phyloP scores from a whole-genome alignment of 2,113 vertebrate genomes.

The Antigone vipio region DNA sequence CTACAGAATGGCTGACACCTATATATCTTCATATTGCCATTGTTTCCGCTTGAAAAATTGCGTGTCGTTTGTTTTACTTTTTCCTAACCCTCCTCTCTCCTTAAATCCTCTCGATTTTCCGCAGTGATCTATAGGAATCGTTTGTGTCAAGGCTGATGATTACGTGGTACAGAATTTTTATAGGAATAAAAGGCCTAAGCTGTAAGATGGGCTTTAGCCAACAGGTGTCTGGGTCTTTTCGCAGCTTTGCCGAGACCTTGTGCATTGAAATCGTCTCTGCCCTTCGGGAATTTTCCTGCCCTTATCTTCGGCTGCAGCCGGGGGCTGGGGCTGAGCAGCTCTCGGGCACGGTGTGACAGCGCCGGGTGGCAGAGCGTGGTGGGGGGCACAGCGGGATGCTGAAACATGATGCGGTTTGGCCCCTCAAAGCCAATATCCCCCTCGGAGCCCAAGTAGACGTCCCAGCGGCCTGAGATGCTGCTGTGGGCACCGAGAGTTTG shows the following conservation, averaged over 20 bases:
- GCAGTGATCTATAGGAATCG: constrained; percentile 9
- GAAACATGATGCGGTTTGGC: fast-evolving
- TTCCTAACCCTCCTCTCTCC: constrained; percentile 46
- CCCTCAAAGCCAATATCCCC: not conserved
- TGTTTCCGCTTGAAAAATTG: constrained; percentile 68
- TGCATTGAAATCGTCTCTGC: not conserved
- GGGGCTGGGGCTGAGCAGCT: not conserved
- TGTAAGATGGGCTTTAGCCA: not conserved
- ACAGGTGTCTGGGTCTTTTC: constrained; percentile 20
- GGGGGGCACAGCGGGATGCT: not conserved
- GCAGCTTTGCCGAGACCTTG: not conserved
- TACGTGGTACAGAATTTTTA: constrained; percentile 18
- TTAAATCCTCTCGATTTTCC: constrained; percentile 54
- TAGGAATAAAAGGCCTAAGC: not conserved
- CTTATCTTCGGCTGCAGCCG: not conserved
- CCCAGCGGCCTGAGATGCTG: not conserved
- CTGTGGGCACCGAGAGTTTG: not conserved
- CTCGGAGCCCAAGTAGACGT: fast-evolving
- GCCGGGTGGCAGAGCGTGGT: not conserved
- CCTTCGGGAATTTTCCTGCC: not conserved
- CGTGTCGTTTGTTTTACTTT: constrained; percentile 45
- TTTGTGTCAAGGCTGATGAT: constrained; percentile 38
- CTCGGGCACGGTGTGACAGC: fast-evolving
- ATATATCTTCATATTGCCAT: constrained; percentile 66
- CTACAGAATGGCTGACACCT: constrained; percentile 20